Evolutionary conservation across 2,113 vertebrate species (phyloP).

Genomic region (Hymenochirus boettgeri): DNA sequence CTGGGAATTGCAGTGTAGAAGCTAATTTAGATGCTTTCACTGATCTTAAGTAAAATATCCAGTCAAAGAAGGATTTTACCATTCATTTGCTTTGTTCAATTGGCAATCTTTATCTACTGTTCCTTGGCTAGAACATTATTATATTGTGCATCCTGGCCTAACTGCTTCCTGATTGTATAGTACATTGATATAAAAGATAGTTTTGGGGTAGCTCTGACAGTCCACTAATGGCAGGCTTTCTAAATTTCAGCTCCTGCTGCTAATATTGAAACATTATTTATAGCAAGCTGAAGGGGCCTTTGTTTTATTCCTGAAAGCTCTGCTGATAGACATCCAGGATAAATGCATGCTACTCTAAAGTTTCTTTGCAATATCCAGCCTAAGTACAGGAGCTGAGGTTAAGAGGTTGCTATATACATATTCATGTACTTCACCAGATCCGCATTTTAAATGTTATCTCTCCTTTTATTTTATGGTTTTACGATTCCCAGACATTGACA

Average conservation of each 20-base stretch:
- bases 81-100: neutral
- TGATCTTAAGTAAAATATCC: neutral
- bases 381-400: constrained; percentile 35
- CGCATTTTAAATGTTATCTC: no score
- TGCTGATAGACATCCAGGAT: constrained; percentile 51
- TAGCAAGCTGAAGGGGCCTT: constrained; percentile 56
- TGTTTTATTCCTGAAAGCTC: constrained; percentile 57
- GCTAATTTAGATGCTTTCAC: neutral
- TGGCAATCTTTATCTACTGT: neutral
- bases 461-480: no score
- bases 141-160: neutral
- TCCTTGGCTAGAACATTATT: neutral
- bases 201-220: constrained; percentile 25
- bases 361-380: constrained; percentile 48
- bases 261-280: constrained; percentile 55
- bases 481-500: no score
- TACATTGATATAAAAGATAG: constrained; percentile 9
- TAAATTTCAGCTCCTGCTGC: constrained; percentile 51
- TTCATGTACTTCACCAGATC: neutral
- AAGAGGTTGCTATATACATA: neutral
- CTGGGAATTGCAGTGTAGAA: no score
- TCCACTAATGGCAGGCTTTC: constrained; percentile 62
- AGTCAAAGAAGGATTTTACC: neutral
- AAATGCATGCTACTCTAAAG: constrained; percentile 42
- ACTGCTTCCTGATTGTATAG: constrained; percentile 5